phyloP scores from a whole-genome alignment of 2,888 invertebrate species.

The Pogonocherus hispidulus region DNA sequence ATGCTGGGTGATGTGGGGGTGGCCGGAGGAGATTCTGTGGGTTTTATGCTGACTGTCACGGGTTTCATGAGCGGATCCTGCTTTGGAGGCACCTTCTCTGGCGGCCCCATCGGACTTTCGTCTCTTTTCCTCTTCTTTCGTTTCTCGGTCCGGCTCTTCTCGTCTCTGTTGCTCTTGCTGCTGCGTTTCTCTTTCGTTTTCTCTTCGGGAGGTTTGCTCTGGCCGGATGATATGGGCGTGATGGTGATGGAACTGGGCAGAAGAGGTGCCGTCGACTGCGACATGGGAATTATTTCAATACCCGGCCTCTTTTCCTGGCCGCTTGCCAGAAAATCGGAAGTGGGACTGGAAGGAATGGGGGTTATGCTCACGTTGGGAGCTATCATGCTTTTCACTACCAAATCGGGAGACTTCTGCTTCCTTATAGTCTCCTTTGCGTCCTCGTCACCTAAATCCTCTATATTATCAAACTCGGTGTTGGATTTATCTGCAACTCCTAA shows the following conservation, averaged over 20 bases:
- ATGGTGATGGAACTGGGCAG: conserved; percentile 88
- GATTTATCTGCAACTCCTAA: conserved; percentile 68
- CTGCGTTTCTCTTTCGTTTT: conserved; percentile 53
- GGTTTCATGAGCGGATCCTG: conserved; percentile 81
- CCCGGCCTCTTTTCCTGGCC: conserved; percentile 78
- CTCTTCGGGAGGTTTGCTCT: conserved; percentile 69
- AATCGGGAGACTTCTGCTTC: conserved; percentile 70
- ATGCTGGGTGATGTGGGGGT: conserved; percentile 78
- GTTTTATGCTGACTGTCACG: conserved; percentile 81
- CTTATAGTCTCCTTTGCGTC: conserved; percentile 70
- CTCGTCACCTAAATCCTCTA: conserved; percentile 72
- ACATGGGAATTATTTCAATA: conserved; percentile 88
- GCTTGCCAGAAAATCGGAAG: conserved; percentile 66
- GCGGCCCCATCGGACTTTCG: conserved; percentile 86
- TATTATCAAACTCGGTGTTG: conserved; percentile 74
- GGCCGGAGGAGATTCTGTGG: conserved; percentile 72
- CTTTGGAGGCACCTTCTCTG: conserved; percentile 79
- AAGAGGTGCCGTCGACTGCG: conserved; percentile 71
- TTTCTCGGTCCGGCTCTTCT: conserved; percentile 74
- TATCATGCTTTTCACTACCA: conserved; percentile 70
- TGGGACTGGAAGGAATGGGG: conserved; percentile 70
- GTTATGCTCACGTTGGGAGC: conserved; percentile 77
- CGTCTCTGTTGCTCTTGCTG: conserved; percentile 51
- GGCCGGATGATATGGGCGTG: conserved; percentile 77
- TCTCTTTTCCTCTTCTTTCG: conserved; percentile 82